Conservation (phyloP, 2,113 vertebrate genomes). For the Bagarius yarrelli region DNA sequence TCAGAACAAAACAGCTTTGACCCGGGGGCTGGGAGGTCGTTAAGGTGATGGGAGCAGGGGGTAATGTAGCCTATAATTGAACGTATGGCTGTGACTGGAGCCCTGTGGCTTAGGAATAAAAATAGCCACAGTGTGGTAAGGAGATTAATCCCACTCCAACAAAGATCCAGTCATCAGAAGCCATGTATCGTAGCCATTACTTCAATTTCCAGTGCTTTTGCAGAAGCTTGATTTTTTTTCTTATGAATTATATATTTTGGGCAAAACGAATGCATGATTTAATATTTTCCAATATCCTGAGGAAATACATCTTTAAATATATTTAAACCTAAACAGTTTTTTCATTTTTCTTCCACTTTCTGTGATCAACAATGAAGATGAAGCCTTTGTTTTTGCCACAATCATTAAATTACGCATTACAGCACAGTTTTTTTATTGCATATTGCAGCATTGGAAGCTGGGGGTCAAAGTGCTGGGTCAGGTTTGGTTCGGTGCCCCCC, state of each 20-base stretch:
- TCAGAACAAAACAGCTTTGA: neutral
- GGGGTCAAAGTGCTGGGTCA: too few species aligned
- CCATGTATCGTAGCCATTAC: constrained; percentile 4
- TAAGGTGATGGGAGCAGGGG: constrained; percentile 1
- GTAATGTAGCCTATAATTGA: neutral
- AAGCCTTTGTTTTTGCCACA: too few species aligned
- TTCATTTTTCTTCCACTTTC: neutral
- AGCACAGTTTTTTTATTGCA: too few species aligned
- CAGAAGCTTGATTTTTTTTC: neutral
- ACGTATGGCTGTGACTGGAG: constrained; percentile 12
- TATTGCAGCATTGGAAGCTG: too few species aligned
- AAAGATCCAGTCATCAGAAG: constrained; percentile 28
- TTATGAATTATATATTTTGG: neutral
- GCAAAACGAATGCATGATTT: neutral
- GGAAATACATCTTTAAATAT: neutral
- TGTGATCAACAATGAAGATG: too few species aligned
- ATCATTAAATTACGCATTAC: too few species aligned
- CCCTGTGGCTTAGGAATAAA: constrained; percentile 38
- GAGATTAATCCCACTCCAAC: constrained; percentile 43
- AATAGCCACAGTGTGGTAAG: constrained; percentile 36
- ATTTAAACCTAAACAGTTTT: neutral
- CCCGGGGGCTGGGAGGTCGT: constrained; percentile 6
- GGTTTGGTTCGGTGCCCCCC: too few species aligned
- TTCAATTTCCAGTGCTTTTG: neutral
- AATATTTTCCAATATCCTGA: neutral